Base-by-base conservation (phyloP, 2,797 vertebrate genomes). In the Acanthurus leucopareius region DNA sequence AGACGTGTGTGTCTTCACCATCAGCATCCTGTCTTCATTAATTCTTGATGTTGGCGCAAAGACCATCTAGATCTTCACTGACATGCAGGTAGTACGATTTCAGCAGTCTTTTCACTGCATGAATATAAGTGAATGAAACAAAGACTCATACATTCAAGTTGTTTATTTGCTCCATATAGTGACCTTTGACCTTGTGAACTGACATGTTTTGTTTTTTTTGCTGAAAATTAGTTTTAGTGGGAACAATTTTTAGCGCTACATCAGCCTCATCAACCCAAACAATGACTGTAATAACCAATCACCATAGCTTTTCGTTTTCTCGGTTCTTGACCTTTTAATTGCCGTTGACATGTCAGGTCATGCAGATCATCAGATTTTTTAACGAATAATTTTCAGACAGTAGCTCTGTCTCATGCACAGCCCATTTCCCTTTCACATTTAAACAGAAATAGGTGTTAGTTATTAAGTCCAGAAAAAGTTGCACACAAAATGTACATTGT, bases 1-100 rank as follows among this genome's bases (percentile, higher is more conserved):
- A 85, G 63, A 83, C 35, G 63, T 49, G 73, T 65, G 75, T 7
- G 8, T 69, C 22, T 56, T 70, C 87, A 73, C 60, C 35, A 56
- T 49, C 17, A 60, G 69, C 66, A 45, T 65, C 89, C 80, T 35
- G 76, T 92, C 84, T 89, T 89, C 83, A 86, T 90, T 90, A 83
- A 80, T 25, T 38, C 54, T 45, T 61, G 63, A 79, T 35, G 10
- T 2, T 40, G 6, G 79, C 17, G 56, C 44, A 64, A 35, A n/a
- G 53, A 61, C 59, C 25, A n/a, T n/a, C n/a, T n/a, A 3, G 15
- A 51, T 83, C 56, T 64, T 35, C 42, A 45, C 45, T 0, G 17
- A 40, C 58, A 47, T 64, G 51, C 63, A 52, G 40, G 69, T 19
- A 65, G 52, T 38, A 11, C 20, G 11, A 22, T 48, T 38, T 45